Evolutionary conservation across 2,888 invertebrate species (phyloP).

Genomic region (Trachelus tabidus): DNA sequence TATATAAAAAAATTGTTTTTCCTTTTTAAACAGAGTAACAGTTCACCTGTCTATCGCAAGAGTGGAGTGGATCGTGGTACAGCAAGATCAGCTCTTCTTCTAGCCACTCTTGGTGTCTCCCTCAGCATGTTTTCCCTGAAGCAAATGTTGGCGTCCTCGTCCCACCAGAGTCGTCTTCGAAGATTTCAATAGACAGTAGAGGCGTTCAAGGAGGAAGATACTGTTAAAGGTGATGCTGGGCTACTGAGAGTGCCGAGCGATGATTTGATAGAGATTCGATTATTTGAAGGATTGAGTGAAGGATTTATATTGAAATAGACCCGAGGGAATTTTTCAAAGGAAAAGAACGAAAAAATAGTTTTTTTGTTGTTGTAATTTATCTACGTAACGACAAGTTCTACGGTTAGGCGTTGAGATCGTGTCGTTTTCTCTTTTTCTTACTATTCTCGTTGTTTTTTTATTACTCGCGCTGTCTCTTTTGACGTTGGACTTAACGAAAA

Average conservation of each 20-base stretch:
- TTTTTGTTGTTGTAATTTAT: background rate
- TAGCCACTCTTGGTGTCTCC: slow-evolving; percentile 57
- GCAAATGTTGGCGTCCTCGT: slow-evolving; percentile 52
- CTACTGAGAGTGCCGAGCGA: background rate
- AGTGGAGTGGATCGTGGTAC: slow-evolving; percentile 44
- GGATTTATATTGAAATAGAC: background rate
- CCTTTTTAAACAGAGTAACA: slow-evolving; percentile 35
- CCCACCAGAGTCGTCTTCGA: slow-evolving; percentile 40
- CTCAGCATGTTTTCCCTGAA: slow-evolving; percentile 58
- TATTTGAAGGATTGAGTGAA: background rate
- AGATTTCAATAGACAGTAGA: slow-evolving; percentile 24
- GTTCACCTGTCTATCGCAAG: slow-evolving; percentile 40
- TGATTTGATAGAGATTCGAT: background rate
- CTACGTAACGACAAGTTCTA: background rate
- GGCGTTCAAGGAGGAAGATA: background rate
- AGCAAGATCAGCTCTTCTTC: slow-evolving; percentile 48
- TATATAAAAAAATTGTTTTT: slow-evolving; percentile 1
- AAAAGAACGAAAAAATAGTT: background rate
- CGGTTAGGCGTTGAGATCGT: background rate
- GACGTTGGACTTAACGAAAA: background rate
- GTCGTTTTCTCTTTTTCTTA: background rate
- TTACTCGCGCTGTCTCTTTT: background rate
- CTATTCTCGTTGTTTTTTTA: background rate
- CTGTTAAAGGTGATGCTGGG: background rate
- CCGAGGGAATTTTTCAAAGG: background rate